Percentiles rank a stretch among this genome's conserved stretches.
phyloP scores from a whole-genome alignment of 2,797 vertebrate genomes.

The Coreius guichenoti region DNA sequence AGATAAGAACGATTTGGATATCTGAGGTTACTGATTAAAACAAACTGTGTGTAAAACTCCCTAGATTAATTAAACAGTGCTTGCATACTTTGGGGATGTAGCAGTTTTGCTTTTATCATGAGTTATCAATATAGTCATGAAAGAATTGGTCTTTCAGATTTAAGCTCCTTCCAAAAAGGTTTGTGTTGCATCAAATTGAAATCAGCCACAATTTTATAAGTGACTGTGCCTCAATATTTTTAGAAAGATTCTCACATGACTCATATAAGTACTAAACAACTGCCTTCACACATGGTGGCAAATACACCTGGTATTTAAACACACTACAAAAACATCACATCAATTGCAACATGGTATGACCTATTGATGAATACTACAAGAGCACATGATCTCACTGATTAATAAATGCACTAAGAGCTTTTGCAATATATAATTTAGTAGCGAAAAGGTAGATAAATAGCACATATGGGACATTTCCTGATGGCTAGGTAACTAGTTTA shows the following conservation, averaged over 20 bases:
- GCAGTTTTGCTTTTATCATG: not conserved
- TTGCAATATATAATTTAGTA: not conserved
- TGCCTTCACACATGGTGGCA: not conserved
- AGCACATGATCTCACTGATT: not conserved
- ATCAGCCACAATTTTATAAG: conserved; percentile 7
- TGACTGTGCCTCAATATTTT: conserved; percentile 28
- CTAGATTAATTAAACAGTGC: not conserved
- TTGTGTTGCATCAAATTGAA: conserved; percentile 29
- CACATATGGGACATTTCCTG: conserved; percentile 49
- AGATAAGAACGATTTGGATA: not conserved
- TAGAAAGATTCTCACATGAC: conserved; percentile 8
- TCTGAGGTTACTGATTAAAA: not conserved
- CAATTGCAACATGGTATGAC: not conserved
- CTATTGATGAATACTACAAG: conserved; percentile 16
- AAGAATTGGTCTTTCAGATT: conserved; percentile 8
- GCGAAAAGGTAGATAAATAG: not conserved
- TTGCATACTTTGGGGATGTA: not conserved
- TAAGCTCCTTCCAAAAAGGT: not conserved
- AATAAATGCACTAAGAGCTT: not conserved
- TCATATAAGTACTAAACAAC: not conserved
- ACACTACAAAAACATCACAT: not conserved
- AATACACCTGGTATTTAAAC: not conserved
- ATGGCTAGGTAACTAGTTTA: conserved; percentile 64
- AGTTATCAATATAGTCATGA: not conserved
- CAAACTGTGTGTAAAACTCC: not conserved